Base-by-base conservation (phyloP, 2,113 vertebrate species). In the Eurypyga helias region DNA sequence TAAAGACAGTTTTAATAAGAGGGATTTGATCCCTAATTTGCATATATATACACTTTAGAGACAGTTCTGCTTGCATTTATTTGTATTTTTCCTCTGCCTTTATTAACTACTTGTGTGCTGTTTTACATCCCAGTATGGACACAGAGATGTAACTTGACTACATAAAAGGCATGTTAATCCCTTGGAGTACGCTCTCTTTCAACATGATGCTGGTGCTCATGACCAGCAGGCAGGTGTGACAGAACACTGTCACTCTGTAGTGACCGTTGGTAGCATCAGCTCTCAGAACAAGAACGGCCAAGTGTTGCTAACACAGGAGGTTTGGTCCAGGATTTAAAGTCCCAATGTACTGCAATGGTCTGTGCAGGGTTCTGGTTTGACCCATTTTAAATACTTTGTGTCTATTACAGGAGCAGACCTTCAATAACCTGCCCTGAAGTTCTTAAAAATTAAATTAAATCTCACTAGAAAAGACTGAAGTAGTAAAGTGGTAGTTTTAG, bases 361-460 rank as follows among this genome's bases (percentile, higher is more conserved):
- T 81, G 66, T 29, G 64, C 45, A 70, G 90, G 36, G 88, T 60
- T 89, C 94, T 93, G 14, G 18, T 33, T 83, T 96, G 93, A 95
- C 93, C 93, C 83, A 94, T 89, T 94, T 94, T 75, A 86, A 91
- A 64, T 73, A 81, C 58, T 55, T 66, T 64, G 33, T 45, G 38
- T 71, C 79, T 83, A 49, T 70, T 90, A 81, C 4, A 64, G 4
- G 29, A 77, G 51, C 20, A 88, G 90, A 96, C 96, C 93, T 96
- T 87, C 88, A 95, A 96, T 97, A 96, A 94, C 90, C 93, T 92
- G 76, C 90, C 90, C 90, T 75, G 46, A 62, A 93, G 72, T 90
- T 60, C 67, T 86, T 75, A 78, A 86, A 94, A 95, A 94, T 90
- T 71, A 93, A 86, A 94, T 51, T 75, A 90, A 90, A 94, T 96